These are phyloP conservation scores for Apodemia duryi DNA, from an alignment of 2,888 invertebrate species.

Conservation along the genomic window DNA sequence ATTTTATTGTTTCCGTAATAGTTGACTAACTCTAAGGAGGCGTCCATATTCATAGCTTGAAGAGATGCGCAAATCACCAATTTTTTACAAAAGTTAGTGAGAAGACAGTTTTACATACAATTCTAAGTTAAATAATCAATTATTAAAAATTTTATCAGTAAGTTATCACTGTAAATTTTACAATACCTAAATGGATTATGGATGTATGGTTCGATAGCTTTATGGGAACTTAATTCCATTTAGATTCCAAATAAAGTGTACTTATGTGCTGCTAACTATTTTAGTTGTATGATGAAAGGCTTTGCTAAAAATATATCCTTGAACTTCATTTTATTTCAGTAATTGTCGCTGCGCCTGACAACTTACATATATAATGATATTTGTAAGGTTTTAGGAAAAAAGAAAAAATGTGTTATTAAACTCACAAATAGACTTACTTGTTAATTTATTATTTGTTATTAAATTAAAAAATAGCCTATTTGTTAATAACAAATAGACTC, in stretches of 20 bases:
- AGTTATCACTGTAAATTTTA: slow-evolving; percentile 53
- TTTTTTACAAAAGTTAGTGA: slow-evolving; percentile 66
- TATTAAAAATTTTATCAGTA: slow-evolving; percentile 54
- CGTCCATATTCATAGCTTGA: slow-evolving; percentile 73
- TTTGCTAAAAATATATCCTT: not conserved
- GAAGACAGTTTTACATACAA: slow-evolving; percentile 51
- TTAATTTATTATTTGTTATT: too few species aligned
- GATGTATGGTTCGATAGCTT: slow-evolving; percentile 45
- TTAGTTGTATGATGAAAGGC: slow-evolving; percentile 19
- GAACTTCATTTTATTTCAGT: not conserved
- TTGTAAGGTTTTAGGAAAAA: too few species aligned
- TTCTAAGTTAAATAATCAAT: slow-evolving; percentile 59
- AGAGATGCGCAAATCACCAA: slow-evolving; percentile 72
- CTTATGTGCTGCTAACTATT: slow-evolving; percentile 29
- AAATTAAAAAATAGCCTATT: too few species aligned
- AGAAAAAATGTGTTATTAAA: too few species aligned
- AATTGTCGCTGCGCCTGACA: not conserved
- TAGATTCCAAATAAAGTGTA: slow-evolving; percentile 45
- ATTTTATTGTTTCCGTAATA: slow-evolving; percentile 73
- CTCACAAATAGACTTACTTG: too few species aligned
- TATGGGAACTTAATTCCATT: slow-evolving; percentile 77
- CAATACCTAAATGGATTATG: slow-evolving; percentile 57
- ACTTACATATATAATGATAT: too few species aligned
- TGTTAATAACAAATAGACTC: too few species aligned
- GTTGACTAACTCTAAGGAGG: slow-evolving; percentile 75